Conservation (phyloP, 2,888 invertebrate species). For the Dyspetes luteomarginatus region DNA sequence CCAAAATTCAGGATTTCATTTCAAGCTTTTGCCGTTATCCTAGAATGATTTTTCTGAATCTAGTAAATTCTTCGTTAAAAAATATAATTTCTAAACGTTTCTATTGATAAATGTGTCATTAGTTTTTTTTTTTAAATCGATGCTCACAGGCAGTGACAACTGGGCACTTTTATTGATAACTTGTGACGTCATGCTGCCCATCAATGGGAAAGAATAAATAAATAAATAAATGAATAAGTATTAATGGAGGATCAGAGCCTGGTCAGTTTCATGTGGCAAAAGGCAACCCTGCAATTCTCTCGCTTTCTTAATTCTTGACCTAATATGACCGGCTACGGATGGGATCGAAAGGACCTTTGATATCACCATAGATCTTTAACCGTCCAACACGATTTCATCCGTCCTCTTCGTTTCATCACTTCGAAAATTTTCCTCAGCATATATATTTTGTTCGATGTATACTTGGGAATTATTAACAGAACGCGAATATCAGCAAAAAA, state of each 20-base stretch:
- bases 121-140: too few relatives aligned
- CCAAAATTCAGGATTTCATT: too few relatives aligned
- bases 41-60: too few relatives aligned
- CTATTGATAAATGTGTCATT: too few relatives aligned
- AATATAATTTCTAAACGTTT: too few relatives aligned
- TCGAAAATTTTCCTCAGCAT: background rate
- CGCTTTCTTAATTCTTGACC: conserved; percentile 8
- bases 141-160: too few relatives aligned
- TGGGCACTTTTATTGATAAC: too few relatives aligned
- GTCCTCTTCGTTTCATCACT: conserved; percentile 18
- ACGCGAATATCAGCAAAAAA: too few relatives aligned
- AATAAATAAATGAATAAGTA: background rate
- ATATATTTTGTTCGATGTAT: background rate
- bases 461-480: too few relatives aligned
- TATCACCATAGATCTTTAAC: conserved; percentile 39
- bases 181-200: background rate
- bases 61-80: too few relatives aligned
- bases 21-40: too few relatives aligned
- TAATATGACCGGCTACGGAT: conserved; percentile 23
- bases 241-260: background rate
- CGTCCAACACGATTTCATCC: background rate
- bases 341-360: conserved; percentile 34
- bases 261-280: background rate
- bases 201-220: background rate
- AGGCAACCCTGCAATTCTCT: conserved; percentile 19